Evolutionary conservation across 2,888 invertebrate species (phyloP), one percentile per base, ranked within the genome.

Genomic region (Heliconius erato): DNA sequence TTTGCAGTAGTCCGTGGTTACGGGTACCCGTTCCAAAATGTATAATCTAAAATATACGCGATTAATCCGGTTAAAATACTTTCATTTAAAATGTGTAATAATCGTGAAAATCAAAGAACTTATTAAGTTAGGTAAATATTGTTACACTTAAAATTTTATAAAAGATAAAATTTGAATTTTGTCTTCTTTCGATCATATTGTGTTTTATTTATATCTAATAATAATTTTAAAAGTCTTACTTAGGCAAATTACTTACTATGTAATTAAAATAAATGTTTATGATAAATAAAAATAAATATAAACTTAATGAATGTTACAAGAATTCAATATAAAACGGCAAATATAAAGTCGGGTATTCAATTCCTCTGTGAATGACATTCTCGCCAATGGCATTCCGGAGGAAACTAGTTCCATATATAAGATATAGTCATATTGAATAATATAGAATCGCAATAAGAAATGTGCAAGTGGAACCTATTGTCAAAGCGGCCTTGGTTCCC

Each of bases 341-440:
- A 63, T 74, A 82, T 87, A 87, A 88, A 86, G 88, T 86, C 86
- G 87, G 88, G 88, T 89, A 90, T 91, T 90, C 88, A 90, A 92
- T 91, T 90, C 91, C 90, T 89, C 83, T 85, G 90, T 88, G 91
- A 91, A 91, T 89, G 89, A 88, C 86, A 85, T 86, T 86, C 88
- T 87, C 85, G 87, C 87, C 89, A 90, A 91, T 90, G 89, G 90
- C 90, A 91, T 91, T 90, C 91, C 93, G 88, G 92, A 92, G 93
- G 92, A 92, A 94, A 94, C 94, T 92, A 92, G 94, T 94, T 94
- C 90, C 91, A 92, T 93, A 94, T 91, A 93, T 92, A 94, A 92
- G 90, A 91, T 93, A 94, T 92, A 92, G 92, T 91, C 89, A 92
- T 92, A 95, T 93, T 94, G 92, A 94, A 94, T 94, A 92, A 92